Evolutionary conservation across 1,140 invertebrate species (phyloP), one percentile per base, ranked within the genome.

Genomic region (Metaphire vulgaris): DNA sequence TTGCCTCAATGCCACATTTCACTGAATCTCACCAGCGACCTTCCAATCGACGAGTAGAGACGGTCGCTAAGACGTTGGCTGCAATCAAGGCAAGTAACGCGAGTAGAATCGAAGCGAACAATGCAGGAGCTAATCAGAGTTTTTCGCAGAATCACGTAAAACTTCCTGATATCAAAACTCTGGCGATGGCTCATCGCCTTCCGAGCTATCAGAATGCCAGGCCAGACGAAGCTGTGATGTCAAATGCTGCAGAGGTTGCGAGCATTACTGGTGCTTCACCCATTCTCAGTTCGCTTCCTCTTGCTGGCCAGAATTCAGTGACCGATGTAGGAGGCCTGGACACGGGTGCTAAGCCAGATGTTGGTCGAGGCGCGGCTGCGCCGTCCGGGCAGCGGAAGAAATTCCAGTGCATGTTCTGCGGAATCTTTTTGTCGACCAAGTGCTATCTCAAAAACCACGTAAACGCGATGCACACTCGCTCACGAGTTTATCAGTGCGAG

Each of bases 361-460:
- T 12, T 6, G 26, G 28, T 26, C 2, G n/a, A 6, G 2, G 12
- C 6, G 72, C 32, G 56, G 72, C 1, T 26, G 72, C 15, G 16
- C 29, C 72, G 41, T 26, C 28, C 32, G 26, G 72, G 72, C 28
- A 31, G 56, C 14, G 26, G 16, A 78, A 78, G 34, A 75, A 75
- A 41, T 78, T 75, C 29, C 77, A 78, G 74, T 78, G 77, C 74
- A 78, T 78, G 77, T 71, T 78, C n/a, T 78, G 77, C 69, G 77
- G 77, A 2, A 78, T 78, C 15, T 75, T 78, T 30, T 74, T 78
- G 29, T 78, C 77, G 15, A 75, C 77, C 69, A 78, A 78, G 69
- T 74, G 77, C 56, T 78, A 78, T 68, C 33, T 78, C 33, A 78
- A 78, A 33, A 78, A 75, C 32, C 77, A 78, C 74, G 73, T 78